Evolutionary conservation across 2,888 invertebrate genomes (phyloP).

Genomic region (Heliconius sara): DNA sequence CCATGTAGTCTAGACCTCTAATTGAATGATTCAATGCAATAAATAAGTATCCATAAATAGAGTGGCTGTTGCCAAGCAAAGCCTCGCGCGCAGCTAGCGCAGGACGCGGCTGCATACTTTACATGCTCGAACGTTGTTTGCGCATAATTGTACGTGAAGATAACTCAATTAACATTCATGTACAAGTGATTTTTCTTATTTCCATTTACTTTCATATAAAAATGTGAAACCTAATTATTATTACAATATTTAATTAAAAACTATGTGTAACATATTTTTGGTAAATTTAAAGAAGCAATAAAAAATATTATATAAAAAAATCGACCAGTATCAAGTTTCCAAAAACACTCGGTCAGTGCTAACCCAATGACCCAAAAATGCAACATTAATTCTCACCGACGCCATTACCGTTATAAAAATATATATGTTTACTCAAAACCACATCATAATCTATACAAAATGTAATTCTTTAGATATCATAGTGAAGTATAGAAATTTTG

Average conservation of each 20-base stretch:
- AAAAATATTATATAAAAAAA: conserved; percentile 6
- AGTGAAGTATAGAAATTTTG: conserved; percentile 19
- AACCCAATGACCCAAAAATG: conserved; percentile 32
- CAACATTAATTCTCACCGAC: background rate
- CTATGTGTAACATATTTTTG: background rate
- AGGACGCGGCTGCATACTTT: conserved; percentile 41
- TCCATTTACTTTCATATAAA: background rate
- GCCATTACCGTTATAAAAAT: background rate
- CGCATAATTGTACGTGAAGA: conserved; percentile 23
- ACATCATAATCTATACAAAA: background rate
- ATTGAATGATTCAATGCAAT: conserved; percentile 69
- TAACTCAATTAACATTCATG: conserved; percentile 26
- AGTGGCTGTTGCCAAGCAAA: conserved; percentile 61
- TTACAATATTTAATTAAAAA: background rate
- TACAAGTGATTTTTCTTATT: conserved; percentile 1
- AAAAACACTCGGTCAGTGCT: conserved; percentile 5
- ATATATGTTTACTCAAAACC: background rate
- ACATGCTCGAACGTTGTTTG: conserved; percentile 19
- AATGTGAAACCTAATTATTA: background rate
- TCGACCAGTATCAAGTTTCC: conserved; percentile 14
- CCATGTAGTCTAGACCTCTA: conserved; percentile 60
- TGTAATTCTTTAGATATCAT: background rate
- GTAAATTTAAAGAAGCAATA: background rate
- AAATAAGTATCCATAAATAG: conserved; percentile 67
- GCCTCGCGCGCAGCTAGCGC: conserved; percentile 29